phyloP scores from a whole-genome alignment of 2,797 vertebrate genomes.

The Lutjanus argentimaculatus region DNA sequence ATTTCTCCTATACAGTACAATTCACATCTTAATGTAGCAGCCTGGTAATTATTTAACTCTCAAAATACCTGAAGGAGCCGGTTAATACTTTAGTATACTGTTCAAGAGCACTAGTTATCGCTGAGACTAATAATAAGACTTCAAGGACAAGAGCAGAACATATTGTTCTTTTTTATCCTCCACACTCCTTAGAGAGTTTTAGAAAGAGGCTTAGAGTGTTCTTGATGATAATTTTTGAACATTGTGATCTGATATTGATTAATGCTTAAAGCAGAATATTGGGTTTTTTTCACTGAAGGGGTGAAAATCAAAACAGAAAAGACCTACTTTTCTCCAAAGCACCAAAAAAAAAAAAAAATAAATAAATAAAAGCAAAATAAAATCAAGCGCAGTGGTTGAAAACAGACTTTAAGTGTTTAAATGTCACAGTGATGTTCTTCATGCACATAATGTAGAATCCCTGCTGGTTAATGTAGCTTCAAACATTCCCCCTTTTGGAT shows the following conservation, averaged over 20 bases:
- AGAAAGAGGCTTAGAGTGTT: slow-evolving; percentile 13
- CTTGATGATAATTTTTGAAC: slow-evolving; percentile 22
- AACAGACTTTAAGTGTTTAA: slow-evolving; percentile 38
- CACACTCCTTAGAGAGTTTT: slow-evolving; percentile 24
- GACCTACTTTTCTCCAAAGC: slow-evolving; percentile 15
- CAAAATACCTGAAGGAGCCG: slow-evolving; percentile 55
- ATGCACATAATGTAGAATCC: slow-evolving; percentile 41
- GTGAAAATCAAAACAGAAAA: slow-evolving; percentile 24
- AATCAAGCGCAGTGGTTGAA: slow-evolving; percentile 9
- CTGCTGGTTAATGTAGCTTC: slow-evolving; percentile 61
- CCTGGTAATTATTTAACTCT: slow-evolving; percentile 56
- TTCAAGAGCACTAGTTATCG: slow-evolving; percentile 31
- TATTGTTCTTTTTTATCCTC: slow-evolving; percentile 44
- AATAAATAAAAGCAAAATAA: slow-evolving; percentile 17
- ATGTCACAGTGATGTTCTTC: slow-evolving; percentile 53
- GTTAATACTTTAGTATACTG: slow-evolving; percentile 5
- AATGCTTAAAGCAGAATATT: slow-evolving; percentile 20
- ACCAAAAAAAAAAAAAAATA: slow-evolving; percentile 3
- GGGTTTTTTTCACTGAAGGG: slow-evolving; percentile 13
- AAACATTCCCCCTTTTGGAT: slow-evolving; percentile 57
- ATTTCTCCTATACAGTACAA: slow-evolving; percentile 3
- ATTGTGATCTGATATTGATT: slow-evolving; percentile 51
- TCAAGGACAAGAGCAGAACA: slow-evolving; percentile 52
- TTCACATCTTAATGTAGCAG: slow-evolving; percentile 19
- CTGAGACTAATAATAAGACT: slow-evolving; percentile 45